Base-by-base conservation (phyloP, 1,140 invertebrate genomes). In the Drosophila tsacasi region DNA sequence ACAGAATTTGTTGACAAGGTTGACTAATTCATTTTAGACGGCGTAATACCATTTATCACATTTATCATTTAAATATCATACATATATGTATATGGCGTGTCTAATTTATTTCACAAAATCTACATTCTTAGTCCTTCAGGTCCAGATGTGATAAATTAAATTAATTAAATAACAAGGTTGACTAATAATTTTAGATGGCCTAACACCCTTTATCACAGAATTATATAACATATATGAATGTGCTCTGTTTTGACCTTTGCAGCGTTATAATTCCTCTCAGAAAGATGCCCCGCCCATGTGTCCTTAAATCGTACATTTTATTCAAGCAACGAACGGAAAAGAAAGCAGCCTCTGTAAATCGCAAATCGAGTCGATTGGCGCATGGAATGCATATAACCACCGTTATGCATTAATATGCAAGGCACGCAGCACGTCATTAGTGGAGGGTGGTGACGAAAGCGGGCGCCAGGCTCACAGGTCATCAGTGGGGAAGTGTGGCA, bases 371-470 rank as follows among this genome's bases (percentile, higher is more conserved):
- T 47, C n/a, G 42, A 81, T 54, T 61, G 81, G 84, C 32, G 50
- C 68, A 54, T 49, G 78, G 84, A 89, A 89, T 90, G 85, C 85
- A 89, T n/a, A 37, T 12, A 58, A 15, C 35, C 27, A 27, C 52
- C 37, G 32, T 40, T 50, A 46, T 72, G 55, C 76, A 87, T 90
- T 89, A 89, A 82, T 85, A 89, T 91, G 85, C 85, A 90, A 90
- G 81, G 86, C 85, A 89, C 85, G 85, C 68, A 55, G 59, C 66
- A 40, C 42, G 59, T 65, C 73, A 71, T 67, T 79, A 79, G 58
- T 78, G 37, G 46, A 50, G 35, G 37, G 40, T 44, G 55, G 35
- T 32, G 50, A 39, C 44, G 30, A 40, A 42, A 23, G 32, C 8
- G 39, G 74, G 76, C 23, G 66, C 19, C 62, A 65, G 35, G 55